Evolutionary conservation across 2,113 vertebrate species (phyloP).

Genomic region (Turnix velox): DNA sequence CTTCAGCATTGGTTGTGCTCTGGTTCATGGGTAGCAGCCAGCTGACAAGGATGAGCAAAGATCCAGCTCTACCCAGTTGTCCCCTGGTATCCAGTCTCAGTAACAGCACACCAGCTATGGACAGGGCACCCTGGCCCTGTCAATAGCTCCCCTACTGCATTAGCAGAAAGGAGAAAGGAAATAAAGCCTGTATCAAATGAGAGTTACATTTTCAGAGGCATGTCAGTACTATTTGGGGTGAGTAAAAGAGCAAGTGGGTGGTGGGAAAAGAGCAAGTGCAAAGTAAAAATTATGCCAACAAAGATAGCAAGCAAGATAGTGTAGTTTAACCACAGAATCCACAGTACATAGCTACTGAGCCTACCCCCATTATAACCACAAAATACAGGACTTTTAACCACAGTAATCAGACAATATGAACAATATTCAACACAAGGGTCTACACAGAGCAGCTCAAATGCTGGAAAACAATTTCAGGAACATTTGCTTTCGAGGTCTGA

Average conservation of each 20-base stretch:
- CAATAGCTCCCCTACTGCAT: neutral
- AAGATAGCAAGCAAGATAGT: neutral
- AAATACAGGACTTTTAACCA: constrained; percentile 45
- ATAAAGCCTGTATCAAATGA: neutral
- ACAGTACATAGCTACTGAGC: constrained; percentile 27
- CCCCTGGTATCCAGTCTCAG: neutral
- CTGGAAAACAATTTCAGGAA: neutral
- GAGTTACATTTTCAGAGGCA: neutral
- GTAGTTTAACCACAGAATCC: constrained; percentile 67
- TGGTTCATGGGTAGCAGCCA: neutral
- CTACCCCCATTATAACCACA: constrained; percentile 48
- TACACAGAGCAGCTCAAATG: neutral
- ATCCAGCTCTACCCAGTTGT: neutral
- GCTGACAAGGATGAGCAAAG: neutral
- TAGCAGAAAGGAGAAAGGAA: neutral
- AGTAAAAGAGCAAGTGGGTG: neutral
- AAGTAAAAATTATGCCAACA: neutral
- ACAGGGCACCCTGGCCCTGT: neutral
- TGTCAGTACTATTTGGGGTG: neutral
- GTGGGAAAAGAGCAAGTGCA: neutral
- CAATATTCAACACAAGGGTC: neutral
- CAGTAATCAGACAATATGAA: neutral
- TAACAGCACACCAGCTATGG: neutral
- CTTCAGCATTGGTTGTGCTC: neutral
- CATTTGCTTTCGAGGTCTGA: neutral